Evolutionary conservation across 2,797 vertebrate species (phyloP).

Genomic region (Clarias laeviceps): DNA sequence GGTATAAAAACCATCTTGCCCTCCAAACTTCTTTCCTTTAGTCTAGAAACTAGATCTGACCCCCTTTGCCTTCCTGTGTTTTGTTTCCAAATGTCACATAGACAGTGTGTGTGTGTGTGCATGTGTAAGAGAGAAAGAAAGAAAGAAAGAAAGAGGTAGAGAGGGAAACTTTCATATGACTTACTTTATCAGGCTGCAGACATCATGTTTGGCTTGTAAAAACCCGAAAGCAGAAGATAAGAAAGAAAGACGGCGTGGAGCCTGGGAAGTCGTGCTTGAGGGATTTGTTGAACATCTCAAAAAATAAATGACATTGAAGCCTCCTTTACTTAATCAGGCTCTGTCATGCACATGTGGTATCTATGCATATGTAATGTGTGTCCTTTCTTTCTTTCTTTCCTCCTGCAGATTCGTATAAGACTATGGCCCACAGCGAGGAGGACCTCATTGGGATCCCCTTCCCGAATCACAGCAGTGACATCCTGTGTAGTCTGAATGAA

Average conservation of each 20-base stretch:
- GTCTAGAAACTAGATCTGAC: constrained; percentile 70
- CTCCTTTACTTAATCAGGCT: not conserved
- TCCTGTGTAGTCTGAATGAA: constrained; percentile 94
- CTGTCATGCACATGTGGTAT: not conserved
- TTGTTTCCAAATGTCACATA: constrained; percentile 67
- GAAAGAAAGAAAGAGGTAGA: not conserved
- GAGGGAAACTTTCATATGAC: not conserved
- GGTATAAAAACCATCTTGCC: constrained; percentile 18
- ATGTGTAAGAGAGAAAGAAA: not conserved
- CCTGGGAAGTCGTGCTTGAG: not conserved
- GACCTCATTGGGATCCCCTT: constrained; percentile 98
- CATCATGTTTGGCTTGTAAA: not conserved
- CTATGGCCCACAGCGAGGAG: constrained; percentile 92
- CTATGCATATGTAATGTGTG: not conserved
- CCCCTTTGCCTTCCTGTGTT: constrained; percentile 67
- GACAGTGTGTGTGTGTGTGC: constrained; percentile 36
- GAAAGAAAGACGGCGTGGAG: not conserved
- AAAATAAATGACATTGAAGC: not conserved
- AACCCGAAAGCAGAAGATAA: constrained; percentile 13
- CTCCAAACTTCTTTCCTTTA: constrained; percentile 43
- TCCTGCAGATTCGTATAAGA: constrained; percentile 42
- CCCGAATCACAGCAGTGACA: constrained; percentile 97
- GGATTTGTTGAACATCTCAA: not conserved
- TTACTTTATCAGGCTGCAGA: constrained; percentile 6
- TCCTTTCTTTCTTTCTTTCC: not conserved